Base-by-base conservation (phyloP, 2,113 vertebrate genomes). In the Meriones unguiculatus region DNA sequence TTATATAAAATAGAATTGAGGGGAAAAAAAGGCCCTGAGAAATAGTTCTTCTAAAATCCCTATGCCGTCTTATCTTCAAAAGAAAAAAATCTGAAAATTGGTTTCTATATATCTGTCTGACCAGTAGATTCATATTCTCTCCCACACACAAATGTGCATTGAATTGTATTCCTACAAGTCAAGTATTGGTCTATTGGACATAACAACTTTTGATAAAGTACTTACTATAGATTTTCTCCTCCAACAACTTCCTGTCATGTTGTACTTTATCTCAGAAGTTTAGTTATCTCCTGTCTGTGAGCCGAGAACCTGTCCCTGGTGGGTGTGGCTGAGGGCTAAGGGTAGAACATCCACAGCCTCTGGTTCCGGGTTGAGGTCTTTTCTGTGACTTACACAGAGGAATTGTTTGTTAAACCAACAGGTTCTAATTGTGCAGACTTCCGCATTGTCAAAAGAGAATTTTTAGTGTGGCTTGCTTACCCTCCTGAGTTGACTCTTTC, bases 91-190 rank as follows among this genome's bases (percentile, higher is more conserved):
- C 73, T 65, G 89, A 85, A 85, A 89, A 59, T 32, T 93, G 38
- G 78, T 95, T 90, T 73, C n/a, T 72, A 46, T 38, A 4, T 84
- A n/a, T 91, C 70, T 78, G 1, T 81, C 75, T 81, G 41, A 15
- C 41, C 75, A 85, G 41, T 70, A 15, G 64, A n/a, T 59, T 75
- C 25, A 32, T 65, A 46, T 41, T 65, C 25, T 25, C 28, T 9
- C 25, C 35, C 15, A 46, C 2, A 64, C 25, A 30, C 17, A 81
- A 81, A 59, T 64, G 30, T 52, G 85, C 69, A 41, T 28, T 95
- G 78, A 91, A 69, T n/a, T 96, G 54, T 95, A 69, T 57, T 92
- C 62, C 41, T 90, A 30, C 90, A 89, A 93, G 62, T 80, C 5
- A 1, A 0, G 28, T 80, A 59, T 84, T 1, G 0, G 46, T 87